Conservation (phyloP, 2,888 invertebrate genomes). For the Heliconius sara region DNA sequence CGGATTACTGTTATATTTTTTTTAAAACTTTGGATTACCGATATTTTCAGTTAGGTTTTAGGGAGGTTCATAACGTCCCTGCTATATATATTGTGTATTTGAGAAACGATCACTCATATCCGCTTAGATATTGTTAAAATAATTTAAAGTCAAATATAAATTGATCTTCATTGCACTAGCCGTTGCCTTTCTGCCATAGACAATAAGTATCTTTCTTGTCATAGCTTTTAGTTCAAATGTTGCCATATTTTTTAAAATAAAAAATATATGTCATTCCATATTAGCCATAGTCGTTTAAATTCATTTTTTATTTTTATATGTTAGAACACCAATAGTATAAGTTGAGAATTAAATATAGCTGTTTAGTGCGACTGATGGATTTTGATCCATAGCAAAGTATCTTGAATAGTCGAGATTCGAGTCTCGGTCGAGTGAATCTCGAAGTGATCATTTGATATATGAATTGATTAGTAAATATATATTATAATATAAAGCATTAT, state of each 20-base stretch:
- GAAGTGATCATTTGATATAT: constrained; percentile 70
- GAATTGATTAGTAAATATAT: constrained; percentile 81
- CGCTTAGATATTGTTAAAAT: constrained; percentile 69
- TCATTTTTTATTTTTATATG: constrained; percentile 42
- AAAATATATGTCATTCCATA: constrained; percentile 56
- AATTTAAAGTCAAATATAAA: constrained; percentile 45
- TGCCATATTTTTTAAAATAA: constrained; percentile 45
- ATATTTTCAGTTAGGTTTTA: background rate
- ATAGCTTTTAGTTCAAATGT: constrained; percentile 42
- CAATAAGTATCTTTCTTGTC: constrained; percentile 48
- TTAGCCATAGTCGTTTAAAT: constrained; percentile 39
- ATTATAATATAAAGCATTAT: constrained; percentile 64
- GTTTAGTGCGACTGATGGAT: constrained; percentile 43
- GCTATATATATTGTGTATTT: constrained; percentile 50
- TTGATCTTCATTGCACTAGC: constrained; percentile 44
- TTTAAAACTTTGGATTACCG: background rate
- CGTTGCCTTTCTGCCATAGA: constrained; percentile 49
- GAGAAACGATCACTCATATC: constrained; percentile 78
- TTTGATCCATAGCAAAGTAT: constrained; percentile 44
- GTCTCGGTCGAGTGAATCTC: constrained; percentile 55
- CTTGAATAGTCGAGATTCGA: constrained; percentile 44
- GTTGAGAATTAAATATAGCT: constrained; percentile 49
- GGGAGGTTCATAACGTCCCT: background rate
- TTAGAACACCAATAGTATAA: constrained; percentile 63
- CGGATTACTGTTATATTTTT: background rate